phyloP scores from a whole-genome alignment of 2,113 vertebrate genomes.

The Puffinus mauretanicus region DNA sequence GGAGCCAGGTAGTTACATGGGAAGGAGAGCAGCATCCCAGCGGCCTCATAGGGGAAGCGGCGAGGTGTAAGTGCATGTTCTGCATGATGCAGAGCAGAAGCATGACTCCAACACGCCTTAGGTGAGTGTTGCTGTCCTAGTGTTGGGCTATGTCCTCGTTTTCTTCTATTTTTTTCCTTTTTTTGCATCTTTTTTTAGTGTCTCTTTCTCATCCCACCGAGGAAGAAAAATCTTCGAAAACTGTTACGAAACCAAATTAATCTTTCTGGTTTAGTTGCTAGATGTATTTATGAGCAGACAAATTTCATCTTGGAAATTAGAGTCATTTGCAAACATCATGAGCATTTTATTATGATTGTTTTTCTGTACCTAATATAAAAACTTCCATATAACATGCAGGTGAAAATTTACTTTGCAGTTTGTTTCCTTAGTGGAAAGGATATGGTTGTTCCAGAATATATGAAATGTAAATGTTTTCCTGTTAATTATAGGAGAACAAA shows the following conservation, averaged over 20 bases:
- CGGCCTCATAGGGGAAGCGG: neutral
- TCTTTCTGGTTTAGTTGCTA: neutral
- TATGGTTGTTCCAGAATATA: neutral
- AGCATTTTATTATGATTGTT: neutral
- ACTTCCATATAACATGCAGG: neutral
- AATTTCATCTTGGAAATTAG: neutral
- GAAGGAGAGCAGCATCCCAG: neutral
- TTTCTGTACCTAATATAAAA: neutral
- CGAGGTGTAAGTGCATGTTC: neutral
- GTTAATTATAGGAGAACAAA: neutral
- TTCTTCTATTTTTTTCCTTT: neutral
- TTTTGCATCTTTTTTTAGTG: neutral
- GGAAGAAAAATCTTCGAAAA: neutral
- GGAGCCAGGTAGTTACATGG: neutral
- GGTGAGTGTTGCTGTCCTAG: neutral
- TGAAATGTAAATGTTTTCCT: neutral
- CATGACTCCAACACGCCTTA: rapidly evolving
- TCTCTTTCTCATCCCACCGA: neutral
- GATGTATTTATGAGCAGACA: neutral
- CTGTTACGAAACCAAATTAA: neutral
- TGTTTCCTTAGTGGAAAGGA: neutral
- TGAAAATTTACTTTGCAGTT: neutral
- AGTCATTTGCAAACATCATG: neutral
- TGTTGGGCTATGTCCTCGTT: neutral
- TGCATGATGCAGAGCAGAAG: neutral